Percentiles rank a stretch among this genome's conserved stretches.
Conservation (phyloP, 2,888 invertebrate genomes). For the Cerastis leucographa region DNA sequence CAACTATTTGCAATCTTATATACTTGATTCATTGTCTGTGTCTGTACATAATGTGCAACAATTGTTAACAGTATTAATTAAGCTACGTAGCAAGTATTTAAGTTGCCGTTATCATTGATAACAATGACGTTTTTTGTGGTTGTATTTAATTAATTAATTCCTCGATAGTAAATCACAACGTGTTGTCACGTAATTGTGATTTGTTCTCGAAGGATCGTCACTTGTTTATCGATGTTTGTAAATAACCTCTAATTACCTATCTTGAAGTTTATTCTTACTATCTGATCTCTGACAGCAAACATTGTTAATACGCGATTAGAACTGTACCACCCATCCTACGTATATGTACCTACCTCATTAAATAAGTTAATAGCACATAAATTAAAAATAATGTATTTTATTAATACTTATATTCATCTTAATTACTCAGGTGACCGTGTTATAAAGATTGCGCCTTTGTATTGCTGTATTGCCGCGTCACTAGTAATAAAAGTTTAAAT, state of each 20-base stretch:
- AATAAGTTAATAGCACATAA: slow-evolving; percentile 29
- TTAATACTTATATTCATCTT: slow-evolving; percentile 31
- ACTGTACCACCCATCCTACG: background rate
- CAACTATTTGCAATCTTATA: slow-evolving; percentile 47
- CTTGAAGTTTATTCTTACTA: slow-evolving; percentile 6
- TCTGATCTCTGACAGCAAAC: background rate
- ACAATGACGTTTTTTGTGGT: slow-evolving; percentile 41
- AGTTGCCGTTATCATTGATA: slow-evolving; percentile 39
- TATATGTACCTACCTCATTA: slow-evolving; percentile 13
- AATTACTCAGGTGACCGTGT: slow-evolving; percentile 14
- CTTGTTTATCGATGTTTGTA: slow-evolving; percentile 21
- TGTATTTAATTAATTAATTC: slow-evolving; percentile 43
- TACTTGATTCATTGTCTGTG: slow-evolving; percentile 33
- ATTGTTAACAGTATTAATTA: slow-evolving; percentile 28
- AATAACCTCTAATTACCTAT: slow-evolving; percentile 25
- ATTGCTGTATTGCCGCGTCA: background rate
- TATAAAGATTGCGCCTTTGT: slow-evolving; percentile 5
- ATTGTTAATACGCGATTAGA: slow-evolving; percentile 24
- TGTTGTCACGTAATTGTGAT: slow-evolving; percentile 12
- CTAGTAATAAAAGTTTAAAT: background rate
- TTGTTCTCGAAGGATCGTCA: slow-evolving; percentile 30
- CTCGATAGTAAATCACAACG: slow-evolving; percentile 31
- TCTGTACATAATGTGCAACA: slow-evolving; percentile 5
- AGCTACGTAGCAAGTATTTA: slow-evolving; percentile 36
- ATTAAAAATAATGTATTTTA: slow-evolving; percentile 19